A percentile compares a stretch with the other conserved stretches of the same genome.
Conservation (phyloP, 2,113 vertebrate species). For the Neotoma lepida region DNA sequence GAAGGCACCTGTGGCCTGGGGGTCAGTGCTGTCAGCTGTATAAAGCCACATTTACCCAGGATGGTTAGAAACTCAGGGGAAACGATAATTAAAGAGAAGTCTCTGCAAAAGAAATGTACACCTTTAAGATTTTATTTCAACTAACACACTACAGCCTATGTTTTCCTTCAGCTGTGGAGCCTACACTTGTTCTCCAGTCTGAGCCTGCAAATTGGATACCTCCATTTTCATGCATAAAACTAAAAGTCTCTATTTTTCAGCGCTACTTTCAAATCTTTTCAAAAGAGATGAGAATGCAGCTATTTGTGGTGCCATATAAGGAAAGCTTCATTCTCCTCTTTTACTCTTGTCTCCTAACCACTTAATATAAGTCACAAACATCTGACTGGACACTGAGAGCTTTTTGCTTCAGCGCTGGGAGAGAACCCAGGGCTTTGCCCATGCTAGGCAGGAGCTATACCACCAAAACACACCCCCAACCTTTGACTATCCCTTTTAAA, state of each 20-base stretch:
- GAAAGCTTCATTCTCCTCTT: not conserved
- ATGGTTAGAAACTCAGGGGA: not conserved
- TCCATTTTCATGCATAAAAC: not conserved
- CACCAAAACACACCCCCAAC: no score
- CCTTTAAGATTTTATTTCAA: not conserved
- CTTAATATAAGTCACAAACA: not conserved
- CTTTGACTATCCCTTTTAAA: not conserved
- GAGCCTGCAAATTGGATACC: not conserved
- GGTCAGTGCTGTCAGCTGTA: not conserved
- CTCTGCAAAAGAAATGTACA: not conserved
- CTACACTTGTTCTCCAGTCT: not conserved
- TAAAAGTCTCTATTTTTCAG: not conserved
- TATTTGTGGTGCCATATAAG: not conserved
- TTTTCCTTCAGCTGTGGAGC: not conserved
- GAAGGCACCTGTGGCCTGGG: not conserved
- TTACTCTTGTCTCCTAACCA: not conserved
- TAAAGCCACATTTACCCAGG: not conserved
- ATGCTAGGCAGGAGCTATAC: no score
- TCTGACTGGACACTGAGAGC: not conserved
- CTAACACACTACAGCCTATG: not conserved
- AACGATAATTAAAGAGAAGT: not conserved
- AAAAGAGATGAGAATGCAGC: not conserved
- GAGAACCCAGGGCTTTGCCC: not conserved
- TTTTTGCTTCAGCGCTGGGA: not conserved
- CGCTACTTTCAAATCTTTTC: not conserved